Conservation (phyloP, 2,113 vertebrate genomes). For the Entomyzon cyanotis region DNA sequence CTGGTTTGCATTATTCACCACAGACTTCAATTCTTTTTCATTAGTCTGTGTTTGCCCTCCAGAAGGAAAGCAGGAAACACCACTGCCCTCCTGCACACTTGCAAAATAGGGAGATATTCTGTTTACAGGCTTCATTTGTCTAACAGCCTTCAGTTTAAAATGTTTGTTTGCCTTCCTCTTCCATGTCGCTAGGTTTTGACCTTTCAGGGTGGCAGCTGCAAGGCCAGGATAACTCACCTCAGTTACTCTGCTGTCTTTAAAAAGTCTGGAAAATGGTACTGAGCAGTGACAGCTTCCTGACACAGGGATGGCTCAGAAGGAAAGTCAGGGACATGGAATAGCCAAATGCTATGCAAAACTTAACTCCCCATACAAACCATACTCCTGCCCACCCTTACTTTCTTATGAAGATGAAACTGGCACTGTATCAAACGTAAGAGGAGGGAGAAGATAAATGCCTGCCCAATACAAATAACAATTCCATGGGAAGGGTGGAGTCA, state of each 20-base stretch:
- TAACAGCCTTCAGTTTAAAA: not conserved
- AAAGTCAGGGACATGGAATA: not conserved
- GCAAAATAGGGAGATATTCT: not conserved
- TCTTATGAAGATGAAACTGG: not conserved
- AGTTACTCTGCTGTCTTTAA: not conserved
- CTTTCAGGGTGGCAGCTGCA: not conserved
- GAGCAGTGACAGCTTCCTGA: not conserved
- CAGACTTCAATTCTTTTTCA: not conserved
- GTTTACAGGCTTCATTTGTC: not conserved
- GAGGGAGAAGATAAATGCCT: not conserved
- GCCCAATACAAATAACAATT: not conserved
- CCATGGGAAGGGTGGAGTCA: slow-evolving; percentile 26
- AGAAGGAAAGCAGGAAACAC: not conserved
- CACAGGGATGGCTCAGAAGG: not conserved
- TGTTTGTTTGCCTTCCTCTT: not conserved
- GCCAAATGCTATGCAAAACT: not conserved
- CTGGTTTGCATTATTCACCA: not conserved
- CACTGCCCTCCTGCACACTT: not conserved
- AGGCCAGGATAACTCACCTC: not conserved
- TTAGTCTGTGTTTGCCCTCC: not conserved
- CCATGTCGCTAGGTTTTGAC: fast-evolving
- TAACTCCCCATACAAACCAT: not conserved
- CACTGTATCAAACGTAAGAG: not conserved
- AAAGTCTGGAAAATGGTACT: not conserved
- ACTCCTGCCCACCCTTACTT: not conserved